Base-by-base conservation (phyloP, 2,797 vertebrate genomes). In the Toxotes lorentzi region DNA sequence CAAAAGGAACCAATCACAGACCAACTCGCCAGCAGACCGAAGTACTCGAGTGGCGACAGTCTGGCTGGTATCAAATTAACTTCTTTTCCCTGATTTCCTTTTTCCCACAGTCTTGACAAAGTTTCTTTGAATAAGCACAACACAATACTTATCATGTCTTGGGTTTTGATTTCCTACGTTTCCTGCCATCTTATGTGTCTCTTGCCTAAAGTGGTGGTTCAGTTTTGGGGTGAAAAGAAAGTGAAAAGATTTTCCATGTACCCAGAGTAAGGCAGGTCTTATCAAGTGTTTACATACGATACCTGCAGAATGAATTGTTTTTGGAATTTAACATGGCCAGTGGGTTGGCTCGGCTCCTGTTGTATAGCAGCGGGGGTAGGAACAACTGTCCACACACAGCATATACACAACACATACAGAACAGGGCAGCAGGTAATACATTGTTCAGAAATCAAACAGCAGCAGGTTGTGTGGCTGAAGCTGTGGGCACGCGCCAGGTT, bases 1-100 rank as follows among this genome's bases (percentile, higher is more conserved):
- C 57, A 53, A 41, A 72, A 34, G 23, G 41, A 48, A 35, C 57
- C 62, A 63, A 83, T 76, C 40, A 56, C 40, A 45, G 41, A 50
- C 19, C 21, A 14, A 0, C 27, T 60, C 8, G 27, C 14, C 27
- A 7, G 38, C 40, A 23, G n/a, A 34, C 3, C 23, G 7, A 53
- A 35, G 35, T n/a, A 7, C 9, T 24, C 21, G 5, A 16, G 24
- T 54, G 30, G 30, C 16, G 11, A 30, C 54, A 53, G 38, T 40
- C 7, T 13, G 45, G 17, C 12, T 19, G n/a, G 32, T 27, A n/a
- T n/a, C 50, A 23, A 21, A 56, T 21, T 4, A 1, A 23, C 43
- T 11, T 23, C 30, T 48, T 61, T 16, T 14, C 12, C 13, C 11
- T 35, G 23, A 27, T 24, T 50, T 19, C 6, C 32, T 35, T 21